These are phyloP conservation scores for Nothura maculosa DNA, from an alignment of 2,797 vertebrate genomes.

Conservation along the genomic window DNA sequence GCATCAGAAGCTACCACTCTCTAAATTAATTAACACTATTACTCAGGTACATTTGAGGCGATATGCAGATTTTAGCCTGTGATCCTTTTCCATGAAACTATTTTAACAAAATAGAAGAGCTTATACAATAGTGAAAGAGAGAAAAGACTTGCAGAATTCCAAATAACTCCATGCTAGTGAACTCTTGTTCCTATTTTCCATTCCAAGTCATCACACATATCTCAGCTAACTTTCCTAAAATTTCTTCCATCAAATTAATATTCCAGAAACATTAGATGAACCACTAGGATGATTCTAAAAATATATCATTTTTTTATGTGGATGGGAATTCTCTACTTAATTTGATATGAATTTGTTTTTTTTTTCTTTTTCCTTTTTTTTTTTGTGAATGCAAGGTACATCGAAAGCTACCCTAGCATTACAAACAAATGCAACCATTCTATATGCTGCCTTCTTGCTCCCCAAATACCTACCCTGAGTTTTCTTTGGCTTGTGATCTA, in stretches of 20 bases:
- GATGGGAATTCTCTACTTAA: neutral
- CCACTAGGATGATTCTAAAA: rapidly evolving
- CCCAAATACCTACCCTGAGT: neutral
- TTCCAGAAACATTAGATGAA: neutral
- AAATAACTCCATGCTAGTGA: neutral
- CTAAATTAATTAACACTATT: neutral
- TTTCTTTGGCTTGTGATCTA: neutral
- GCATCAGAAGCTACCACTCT: neutral
- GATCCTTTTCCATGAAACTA: neutral
- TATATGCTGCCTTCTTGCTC: neutral
- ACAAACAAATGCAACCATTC: neutral
- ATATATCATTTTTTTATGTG: neutral
- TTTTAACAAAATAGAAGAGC: neutral
- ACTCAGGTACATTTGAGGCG: rapidly evolving
- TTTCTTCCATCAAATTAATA: neutral
- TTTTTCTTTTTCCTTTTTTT: too few relatives aligned
- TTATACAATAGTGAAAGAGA: neutral
- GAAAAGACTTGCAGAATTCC: neutral
- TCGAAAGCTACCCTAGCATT: neutral
- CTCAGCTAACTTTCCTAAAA: neutral
- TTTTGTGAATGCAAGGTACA: neutral
- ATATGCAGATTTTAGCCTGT: neutral
- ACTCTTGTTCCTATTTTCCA: neutral
- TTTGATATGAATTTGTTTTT: rapidly evolving
- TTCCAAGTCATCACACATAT: neutral